phyloP scores from a whole-genome alignment of 2,797 vertebrate species.

The Sparus aurata region DNA sequence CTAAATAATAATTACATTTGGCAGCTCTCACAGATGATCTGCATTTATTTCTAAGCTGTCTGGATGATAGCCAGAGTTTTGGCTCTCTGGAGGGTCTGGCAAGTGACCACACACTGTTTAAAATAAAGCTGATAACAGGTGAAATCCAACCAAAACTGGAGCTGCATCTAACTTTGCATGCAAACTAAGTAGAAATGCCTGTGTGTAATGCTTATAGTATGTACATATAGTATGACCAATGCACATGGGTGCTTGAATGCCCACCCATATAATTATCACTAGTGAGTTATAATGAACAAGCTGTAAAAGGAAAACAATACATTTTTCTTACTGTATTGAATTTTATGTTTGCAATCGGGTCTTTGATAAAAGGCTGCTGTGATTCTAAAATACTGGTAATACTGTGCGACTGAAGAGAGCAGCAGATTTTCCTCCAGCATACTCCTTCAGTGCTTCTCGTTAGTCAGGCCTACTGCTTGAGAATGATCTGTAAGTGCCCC shows the following conservation, averaged over 20 bases:
- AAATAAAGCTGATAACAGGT: too few species aligned
- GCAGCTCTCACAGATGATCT: too few species aligned
- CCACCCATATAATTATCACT: not conserved
- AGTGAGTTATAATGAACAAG: not conserved
- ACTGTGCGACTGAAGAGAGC: too few species aligned
- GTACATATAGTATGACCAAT: not conserved
- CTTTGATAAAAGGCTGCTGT: not conserved
- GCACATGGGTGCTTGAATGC: not conserved
- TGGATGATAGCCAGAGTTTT: too few species aligned
- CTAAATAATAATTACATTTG: too few species aligned
- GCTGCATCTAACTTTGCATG: too few species aligned
- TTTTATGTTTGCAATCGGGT: not conserved
- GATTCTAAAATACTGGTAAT: not conserved
- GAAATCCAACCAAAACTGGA: too few species aligned
- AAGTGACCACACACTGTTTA: too few species aligned
- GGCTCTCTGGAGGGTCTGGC: too few species aligned
- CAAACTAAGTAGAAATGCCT: too few species aligned
- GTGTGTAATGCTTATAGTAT: not conserved
- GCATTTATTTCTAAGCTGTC: too few species aligned
- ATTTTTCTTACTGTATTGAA: not conserved
- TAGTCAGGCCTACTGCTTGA: slow-evolving; percentile 14
- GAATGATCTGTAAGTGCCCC: slow-evolving; percentile 65
- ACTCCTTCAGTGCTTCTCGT: not conserved
- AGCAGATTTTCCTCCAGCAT: not conserved
- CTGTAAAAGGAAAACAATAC: not conserved